Base-by-base conservation (phyloP, 2,113 vertebrate genomes). In the Leptodactylus fuscus region DNA sequence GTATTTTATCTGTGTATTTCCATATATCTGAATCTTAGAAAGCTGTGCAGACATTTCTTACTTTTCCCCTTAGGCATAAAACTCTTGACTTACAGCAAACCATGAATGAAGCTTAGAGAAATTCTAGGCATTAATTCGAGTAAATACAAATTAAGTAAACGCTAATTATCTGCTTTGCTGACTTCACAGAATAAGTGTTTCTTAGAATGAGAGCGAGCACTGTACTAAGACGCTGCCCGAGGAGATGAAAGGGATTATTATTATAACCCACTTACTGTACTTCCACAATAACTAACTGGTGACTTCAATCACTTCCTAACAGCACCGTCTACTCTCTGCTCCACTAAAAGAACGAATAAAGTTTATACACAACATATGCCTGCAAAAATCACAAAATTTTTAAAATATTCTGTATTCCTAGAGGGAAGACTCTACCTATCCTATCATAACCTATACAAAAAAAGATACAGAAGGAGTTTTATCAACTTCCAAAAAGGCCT, bases 111-210 rank as follows among this genome's bases (percentile, higher is more conserved):
- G 65, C 65, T 69, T 69, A 69, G 65, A 1, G 65, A 20, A 18
- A 69, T 36, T 36, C 32, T 20, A 34, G 38, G 34, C 32, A 69
- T 69, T 69, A 69, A 69, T 6, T 16, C 2, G 34, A 69, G 34
- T 38, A 69, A 69, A 69, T 22, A 69, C 65, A 69, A 38, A 69
- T 69, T 69, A 69, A 69, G 65, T 8, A 69, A 69, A 69, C 65
- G 20, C 65, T 69, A 36, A 69, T 69, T 69, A 69, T 69, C 32
- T 22, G 18, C 65, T 69, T 38, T 69, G 65, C 65, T 69, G 65
- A 69, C 65, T 69, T 38, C 16, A 36, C 18, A 38, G 62, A 69
- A 10, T 38, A 38, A 20, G 32, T 69, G 7, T 69, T 69, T 69
- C 32, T 69, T 38, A 69, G 65, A 69, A 34, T 67, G 29, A 34